A percentile compares a stretch with the other conserved stretches of the same genome.
phyloP scores from a whole-genome alignment of 2,888 invertebrate species.

The Scaptomyza polygonia region DNA sequence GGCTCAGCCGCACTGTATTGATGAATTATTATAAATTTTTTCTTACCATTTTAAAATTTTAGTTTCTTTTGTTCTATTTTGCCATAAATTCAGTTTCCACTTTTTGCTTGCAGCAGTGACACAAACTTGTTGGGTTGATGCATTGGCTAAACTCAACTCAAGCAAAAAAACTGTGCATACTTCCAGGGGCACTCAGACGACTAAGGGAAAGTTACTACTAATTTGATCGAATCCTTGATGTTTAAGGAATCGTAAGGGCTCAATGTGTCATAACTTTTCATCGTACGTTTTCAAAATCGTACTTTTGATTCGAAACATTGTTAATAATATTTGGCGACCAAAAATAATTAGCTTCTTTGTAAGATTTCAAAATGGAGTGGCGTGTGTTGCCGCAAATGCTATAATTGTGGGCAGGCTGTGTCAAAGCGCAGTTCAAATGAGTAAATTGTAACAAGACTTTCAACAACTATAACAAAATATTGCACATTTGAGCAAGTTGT shows the following conservation, averaged over 20 bases:
- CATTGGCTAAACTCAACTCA: not conserved
- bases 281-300: no score
- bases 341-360: not conserved
- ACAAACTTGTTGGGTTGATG: not conserved
- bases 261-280: no score
- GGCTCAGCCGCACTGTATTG: no score
- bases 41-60: no score
- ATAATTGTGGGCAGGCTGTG: not conserved
- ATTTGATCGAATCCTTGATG: not conserved
- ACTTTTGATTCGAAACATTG: no score
- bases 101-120: not conserved
- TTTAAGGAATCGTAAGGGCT: not conserved
- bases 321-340: not conserved
- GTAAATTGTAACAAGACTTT: not conserved
- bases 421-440: not conserved
- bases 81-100: no score
- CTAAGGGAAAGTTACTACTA: not conserved
- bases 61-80: no score
- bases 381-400: not conserved
- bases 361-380: not conserved
- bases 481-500: conserved; percentile 53
- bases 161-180: not conserved
- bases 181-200: not conserved
- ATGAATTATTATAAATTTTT: no score
- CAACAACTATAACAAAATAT: conserved; percentile 12